A percentile compares a stretch with the other conserved stretches of the same genome.
These are phyloP conservation scores for Psix sp. DNA, from an alignment of 1,140 invertebrate genomes.

Conservation along the genomic window DNA sequence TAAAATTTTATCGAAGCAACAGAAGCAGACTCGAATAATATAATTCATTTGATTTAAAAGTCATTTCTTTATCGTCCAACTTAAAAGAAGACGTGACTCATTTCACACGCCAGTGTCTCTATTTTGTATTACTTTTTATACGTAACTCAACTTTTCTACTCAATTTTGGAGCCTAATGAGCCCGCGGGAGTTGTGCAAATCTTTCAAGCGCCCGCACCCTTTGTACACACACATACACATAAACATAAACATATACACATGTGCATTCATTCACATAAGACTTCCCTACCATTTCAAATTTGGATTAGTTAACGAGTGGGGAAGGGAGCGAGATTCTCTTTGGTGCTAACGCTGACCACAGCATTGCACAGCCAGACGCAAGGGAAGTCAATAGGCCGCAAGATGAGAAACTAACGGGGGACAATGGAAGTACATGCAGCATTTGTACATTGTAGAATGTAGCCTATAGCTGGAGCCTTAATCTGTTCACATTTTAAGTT, in stretches of 20 bases:
- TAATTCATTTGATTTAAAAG: background rate
- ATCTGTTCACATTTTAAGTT: slow-evolving; percentile 76
- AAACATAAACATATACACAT: no score
- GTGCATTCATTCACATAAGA: background rate
- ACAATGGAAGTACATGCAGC: slow-evolving; percentile 70
- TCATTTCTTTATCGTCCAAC: background rate
- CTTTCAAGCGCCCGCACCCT: slow-evolving; percentile 22
- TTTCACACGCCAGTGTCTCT: slow-evolving; percentile 63
- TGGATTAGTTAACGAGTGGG: background rate
- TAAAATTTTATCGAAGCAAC: slow-evolving; percentile 38
- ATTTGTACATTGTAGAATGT: slow-evolving; percentile 77
- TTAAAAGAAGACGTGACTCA: slow-evolving; percentile 37
- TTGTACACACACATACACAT: slow-evolving; percentile 22
- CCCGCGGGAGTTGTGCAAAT: slow-evolving; percentile 16
- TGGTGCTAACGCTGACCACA: slow-evolving; percentile 75
- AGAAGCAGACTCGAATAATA: slow-evolving; percentile 26
- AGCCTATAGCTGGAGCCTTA: slow-evolving; percentile 78
- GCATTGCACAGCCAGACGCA: slow-evolving; percentile 76
- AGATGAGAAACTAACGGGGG: slow-evolving; percentile 42
- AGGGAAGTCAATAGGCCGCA: slow-evolving; percentile 1
- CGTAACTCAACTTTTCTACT: slow-evolving; percentile 47
- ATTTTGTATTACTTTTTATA: slow-evolving; percentile 73
- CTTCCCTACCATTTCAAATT: slow-evolving; percentile 39
- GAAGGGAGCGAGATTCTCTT: slow-evolving; percentile 51
- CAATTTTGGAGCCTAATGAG: slow-evolving; percentile 49